Base-by-base conservation (phyloP, 2,888 invertebrate species). In the Pristionchus arcanus region DNA sequence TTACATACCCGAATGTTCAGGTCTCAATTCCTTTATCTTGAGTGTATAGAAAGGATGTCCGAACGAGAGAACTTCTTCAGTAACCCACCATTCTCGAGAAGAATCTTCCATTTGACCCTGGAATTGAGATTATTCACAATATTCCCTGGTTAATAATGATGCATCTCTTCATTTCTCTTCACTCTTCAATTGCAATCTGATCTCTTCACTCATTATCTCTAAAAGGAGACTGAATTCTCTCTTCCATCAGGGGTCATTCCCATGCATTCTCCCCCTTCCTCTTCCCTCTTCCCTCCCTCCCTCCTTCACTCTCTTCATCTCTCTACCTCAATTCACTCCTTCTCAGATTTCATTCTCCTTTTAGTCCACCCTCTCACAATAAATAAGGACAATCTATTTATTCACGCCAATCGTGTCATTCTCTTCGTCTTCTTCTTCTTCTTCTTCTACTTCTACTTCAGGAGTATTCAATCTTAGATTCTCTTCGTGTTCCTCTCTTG, bases 21-120 rank as follows among this genome's bases (percentile, higher is more conserved):
- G 92, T 77, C 92, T 90, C n/a, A 94, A 91, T 16, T 94, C 94
- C 4, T 91, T 90, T 16, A 95, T 91, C 21, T 92, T 91, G 16
- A 95, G 92, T 16, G 93, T 90, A 90, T 94, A 95, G 91, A 95
- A 95, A 37, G 95, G 95, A 31, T 91, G 90, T 19, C 93, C 90
- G 31, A 95, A 92, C 84, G 93, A 90, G 89, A 92, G 94, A 16
- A 94, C 91, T 16, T 91, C 90, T 37, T 93, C 93, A 16, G 94
- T 91, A n/a, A 95, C 94, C 95, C 95, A 95, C 94, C 94, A 95
- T 90, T 94, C 94, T 37, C 93, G 90, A n/a, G 92, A 91, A 0
- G 92, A 91, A 81, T 93, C 93, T 21, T 91, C 91, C n/a, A 91
- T 85, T 0, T 92, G 86, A 88, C 93, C 91, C 93, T 93, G 92